Evolutionary conservation across 2,888 invertebrate species (phyloP), one percentile per base, ranked within the genome.

Genomic region (Temnothorax rugatulus): DNA sequence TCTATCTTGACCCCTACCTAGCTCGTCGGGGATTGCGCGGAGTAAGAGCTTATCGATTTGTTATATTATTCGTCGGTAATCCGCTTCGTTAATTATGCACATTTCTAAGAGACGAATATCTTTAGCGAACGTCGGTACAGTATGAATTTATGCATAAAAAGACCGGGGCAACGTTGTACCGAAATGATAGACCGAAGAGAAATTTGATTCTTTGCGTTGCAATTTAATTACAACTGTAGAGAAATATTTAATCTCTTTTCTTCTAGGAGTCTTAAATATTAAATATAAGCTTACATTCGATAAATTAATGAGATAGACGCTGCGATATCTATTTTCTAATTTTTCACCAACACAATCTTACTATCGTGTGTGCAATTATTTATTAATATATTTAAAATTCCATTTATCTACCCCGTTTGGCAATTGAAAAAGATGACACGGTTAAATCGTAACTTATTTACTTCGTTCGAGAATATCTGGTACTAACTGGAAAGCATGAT

Each of bases 41-140:
- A 38, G n/a, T n/a, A 61, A 47, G 47, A 59, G 50, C 59, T 61
- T 59, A 81, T 81, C 59, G 79, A 81, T 59, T 81, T 68, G 41
- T 44, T 69, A 77, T 41, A 57, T 57, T 54, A 54, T 66, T 68
- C 54, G 54, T 44, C n/a, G 25, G 21, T 81, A 73, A 81, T 81
- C 38, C 59, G 59, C n/a, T 34, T 38, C 59, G 47, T 73, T 81
- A 81, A 73, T 73, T 81, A 81, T 81, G 73, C 47, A 81, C 79
- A 81, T 81, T 81, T 81, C 59, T 59, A 61, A 47, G 3, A 44
- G 1, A 13, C 76, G 54, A 52, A 79, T 57, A 59, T 79, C 71
- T 57, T 77, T 77, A 77, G 44, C 57, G 29, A n/a, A 54, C 29
- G 54, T 57, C 41, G 34, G 21, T 69, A 57, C 34, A 15, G 34